Base-by-base conservation (phyloP, 53 echinoderm and acorn worm species). In the Holothuria leucospilota region DNA sequence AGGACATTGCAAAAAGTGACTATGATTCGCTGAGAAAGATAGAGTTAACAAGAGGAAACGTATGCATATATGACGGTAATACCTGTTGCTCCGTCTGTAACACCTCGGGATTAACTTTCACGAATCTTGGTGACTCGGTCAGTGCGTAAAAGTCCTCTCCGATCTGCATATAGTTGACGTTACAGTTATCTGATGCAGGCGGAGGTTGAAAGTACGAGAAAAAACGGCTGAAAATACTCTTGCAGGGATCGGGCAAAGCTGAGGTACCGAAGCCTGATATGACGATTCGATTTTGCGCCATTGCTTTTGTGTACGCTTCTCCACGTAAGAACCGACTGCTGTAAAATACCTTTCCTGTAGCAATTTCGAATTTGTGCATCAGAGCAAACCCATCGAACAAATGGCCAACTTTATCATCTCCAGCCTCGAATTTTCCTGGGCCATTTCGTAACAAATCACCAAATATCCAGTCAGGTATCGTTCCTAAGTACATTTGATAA, bases 201-300 rank as follows among this genome's bases (percentile, higher is more conserved):
- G 62, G 60, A 1, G 85, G 70, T 6, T 72, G 29, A 56, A 96
- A 96, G 46, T 72, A 66, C 21, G 94, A 94, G 77, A 90, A 81
- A 39, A 96, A 68, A 29, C 96, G 72, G 28, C 89, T 81, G 82
- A 96, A 88, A 16, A 91, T 85, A 60, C 90, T 94, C 92, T 91
- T 92, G 78, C 96, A 96, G 8, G 96, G 96, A 77, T 96, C 96
- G 20, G 96, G 94, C n/a, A 94, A 73, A 39, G 86, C 84, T 46
- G 69, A 20, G 23, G 94, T 94, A 39, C 94, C 96, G 85, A 94
- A 92, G 46, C 91, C 91, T 20, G 84, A 68, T 71, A 86, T 82
- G 51, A 92, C 89, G 26, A 96, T 64, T 20, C 96, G 87, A 61
- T 96, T 92, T 59, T 91, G 83, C 28, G 87, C 93, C 71, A 73